phyloP scores from a whole-genome alignment of 2,113 vertebrate species.

The Catharus minimus region DNA sequence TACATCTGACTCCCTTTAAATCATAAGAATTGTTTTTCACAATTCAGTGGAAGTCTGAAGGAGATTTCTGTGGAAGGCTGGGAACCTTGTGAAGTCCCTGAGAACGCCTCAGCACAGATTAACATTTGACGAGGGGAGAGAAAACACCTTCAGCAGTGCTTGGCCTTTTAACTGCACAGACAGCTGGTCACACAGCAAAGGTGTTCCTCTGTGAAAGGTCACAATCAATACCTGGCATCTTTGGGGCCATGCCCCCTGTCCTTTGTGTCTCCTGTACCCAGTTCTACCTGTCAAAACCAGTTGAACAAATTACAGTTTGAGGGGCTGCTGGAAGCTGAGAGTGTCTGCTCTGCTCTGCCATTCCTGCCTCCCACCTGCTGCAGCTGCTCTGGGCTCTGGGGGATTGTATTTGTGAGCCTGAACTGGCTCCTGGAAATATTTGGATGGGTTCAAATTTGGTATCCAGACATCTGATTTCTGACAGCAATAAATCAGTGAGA shows the following conservation, averaged over 20 bases:
- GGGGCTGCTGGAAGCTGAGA: background rate
- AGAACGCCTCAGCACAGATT: background rate
- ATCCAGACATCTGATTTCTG: background rate
- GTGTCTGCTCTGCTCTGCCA: background rate
- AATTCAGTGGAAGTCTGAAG: conserved; percentile 21
- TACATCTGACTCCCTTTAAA: conserved; percentile 35
- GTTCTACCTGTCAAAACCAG: background rate
- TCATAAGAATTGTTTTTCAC: conserved; percentile 5
- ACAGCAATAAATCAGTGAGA: background rate
- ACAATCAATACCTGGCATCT: background rate
- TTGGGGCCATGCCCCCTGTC: background rate
- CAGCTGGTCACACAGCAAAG: background rate
- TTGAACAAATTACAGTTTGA: background rate
- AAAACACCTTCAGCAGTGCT: conserved; percentile 27
- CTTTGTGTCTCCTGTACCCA: background rate
- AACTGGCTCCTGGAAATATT: background rate
- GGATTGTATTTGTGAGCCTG: background rate
- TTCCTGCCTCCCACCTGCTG: background rate
- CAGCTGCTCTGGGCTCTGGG: background rate
- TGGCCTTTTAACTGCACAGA: conserved; percentile 12
- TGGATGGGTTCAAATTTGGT: background rate
- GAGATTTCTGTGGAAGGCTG: conserved; percentile 33
- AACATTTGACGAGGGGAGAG: conserved; percentile 19
- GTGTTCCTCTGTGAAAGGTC: conserved; percentile 39
- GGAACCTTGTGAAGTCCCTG: background rate